phyloP scores from a whole-genome alignment of 2,113 vertebrate species.

The Zapornia atra region DNA sequence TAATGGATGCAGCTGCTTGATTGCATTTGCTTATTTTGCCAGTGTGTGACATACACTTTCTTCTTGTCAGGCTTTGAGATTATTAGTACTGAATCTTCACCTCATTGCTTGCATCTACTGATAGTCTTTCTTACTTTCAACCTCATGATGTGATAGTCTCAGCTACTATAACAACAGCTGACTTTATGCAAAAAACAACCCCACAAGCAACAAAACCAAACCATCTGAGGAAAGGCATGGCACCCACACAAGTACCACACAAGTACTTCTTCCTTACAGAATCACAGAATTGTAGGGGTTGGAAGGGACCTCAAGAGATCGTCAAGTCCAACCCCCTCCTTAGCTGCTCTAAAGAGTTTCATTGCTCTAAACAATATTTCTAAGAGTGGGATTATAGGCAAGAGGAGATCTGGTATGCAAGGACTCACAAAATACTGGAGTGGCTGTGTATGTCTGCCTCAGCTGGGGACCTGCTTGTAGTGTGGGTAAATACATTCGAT shows the following conservation, averaged over 20 bases:
- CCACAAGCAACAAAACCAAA: constrained; percentile 5
- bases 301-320: no score
- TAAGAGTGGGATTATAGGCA: neutral
- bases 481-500: neutral
- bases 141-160: neutral
- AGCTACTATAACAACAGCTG: neutral
- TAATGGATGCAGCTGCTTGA: constrained; percentile 24
- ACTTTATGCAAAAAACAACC: neutral
- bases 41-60: neutral
- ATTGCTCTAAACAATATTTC: neutral
- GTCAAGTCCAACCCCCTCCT: neutral
- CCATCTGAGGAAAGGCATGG: neutral
- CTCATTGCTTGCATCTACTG: neutral
- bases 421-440: neutral
- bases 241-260: neutral
- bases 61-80: neutral
- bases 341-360: neutral
- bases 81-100: constrained; percentile 5
- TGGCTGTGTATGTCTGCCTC: neutral
- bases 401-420: neutral
- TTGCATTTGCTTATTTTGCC: constrained; percentile 37
- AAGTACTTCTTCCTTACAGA: neutral
- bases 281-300: no score
- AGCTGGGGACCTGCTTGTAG: neutral
- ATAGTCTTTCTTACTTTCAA: constrained; percentile 20